Conservation (phyloP, 2,113 vertebrate genomes). For the Mormoops blainvillei region DNA sequence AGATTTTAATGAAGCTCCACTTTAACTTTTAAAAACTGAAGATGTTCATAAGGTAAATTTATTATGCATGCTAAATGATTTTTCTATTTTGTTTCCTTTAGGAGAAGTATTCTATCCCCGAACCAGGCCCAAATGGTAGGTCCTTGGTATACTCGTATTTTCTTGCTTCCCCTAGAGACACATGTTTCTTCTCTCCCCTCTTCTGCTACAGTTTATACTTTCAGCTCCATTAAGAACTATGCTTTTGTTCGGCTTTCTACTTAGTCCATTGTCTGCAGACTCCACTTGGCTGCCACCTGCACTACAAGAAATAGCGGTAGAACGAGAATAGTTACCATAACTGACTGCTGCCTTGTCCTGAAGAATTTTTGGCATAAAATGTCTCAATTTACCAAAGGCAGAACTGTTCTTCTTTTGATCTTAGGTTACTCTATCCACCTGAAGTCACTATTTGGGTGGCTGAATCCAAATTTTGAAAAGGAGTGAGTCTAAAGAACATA, state of each 20-base stretch:
- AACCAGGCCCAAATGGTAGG: constrained; percentile 83
- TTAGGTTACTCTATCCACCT: neutral
- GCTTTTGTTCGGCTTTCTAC: neutral
- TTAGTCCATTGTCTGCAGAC: neutral
- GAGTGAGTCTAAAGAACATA: neutral
- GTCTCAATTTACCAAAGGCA: neutral
- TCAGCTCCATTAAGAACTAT: neutral
- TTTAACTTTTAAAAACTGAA: neutral
- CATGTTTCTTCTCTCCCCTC: neutral
- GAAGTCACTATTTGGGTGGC: neutral
- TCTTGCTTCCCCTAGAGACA: neutral
- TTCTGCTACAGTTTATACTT: neutral
- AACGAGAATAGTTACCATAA: neutral
- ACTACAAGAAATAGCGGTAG: constrained; percentile 5
- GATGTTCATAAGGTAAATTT: neutral
- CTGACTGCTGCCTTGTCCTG: neutral
- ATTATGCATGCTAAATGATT: constrained; percentile 41
- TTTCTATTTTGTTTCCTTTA: constrained; percentile 64
- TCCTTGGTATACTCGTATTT: neutral
- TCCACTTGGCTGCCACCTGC: neutral
- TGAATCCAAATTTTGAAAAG: constrained; percentile 6
- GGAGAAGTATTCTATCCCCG: constrained; percentile 84
- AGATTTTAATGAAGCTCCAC: neutral
- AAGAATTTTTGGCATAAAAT: neutral
- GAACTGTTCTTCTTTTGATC: neutral